A percentile compares a stretch with the other conserved stretches of the same genome.
These are phyloP conservation scores for Pheosia gnoma DNA, from an alignment of 2,888 invertebrate species.

Conservation along the genomic window DNA sequence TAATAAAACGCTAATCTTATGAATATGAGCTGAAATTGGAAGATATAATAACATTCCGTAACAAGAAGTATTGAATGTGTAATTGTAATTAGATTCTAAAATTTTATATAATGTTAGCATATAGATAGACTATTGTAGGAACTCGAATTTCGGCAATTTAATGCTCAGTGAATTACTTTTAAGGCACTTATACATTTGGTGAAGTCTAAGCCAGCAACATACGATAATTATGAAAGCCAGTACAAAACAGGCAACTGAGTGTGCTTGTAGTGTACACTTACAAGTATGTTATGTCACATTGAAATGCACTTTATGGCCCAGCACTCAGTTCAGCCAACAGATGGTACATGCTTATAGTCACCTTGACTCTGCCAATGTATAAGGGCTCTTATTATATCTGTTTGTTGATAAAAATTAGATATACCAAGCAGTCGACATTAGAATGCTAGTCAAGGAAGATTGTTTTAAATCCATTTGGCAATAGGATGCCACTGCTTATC, in stretches of 20 bases:
- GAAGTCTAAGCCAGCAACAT: too few species aligned
- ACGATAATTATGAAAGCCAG: too few species aligned
- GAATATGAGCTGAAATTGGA: constrained; percentile 76
- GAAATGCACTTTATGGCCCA: too few species aligned
- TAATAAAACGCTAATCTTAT: constrained; percentile 77
- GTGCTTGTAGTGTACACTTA: too few species aligned
- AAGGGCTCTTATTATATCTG: too few species aligned
- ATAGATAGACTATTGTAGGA: constrained; percentile 27
- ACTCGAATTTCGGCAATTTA: constrained; percentile 11
- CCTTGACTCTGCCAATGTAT: not conserved
- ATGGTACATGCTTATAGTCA: not conserved
- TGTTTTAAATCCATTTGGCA: too few species aligned
- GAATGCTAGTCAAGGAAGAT: too few species aligned
- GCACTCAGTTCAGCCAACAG: not conserved
- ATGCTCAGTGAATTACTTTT: constrained; percentile 12
- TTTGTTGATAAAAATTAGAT: too few species aligned
- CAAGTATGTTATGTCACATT: too few species aligned
- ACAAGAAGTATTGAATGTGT: constrained; percentile 28
- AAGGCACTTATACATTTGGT: not conserved
- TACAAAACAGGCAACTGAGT: too few species aligned
- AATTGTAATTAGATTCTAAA: constrained; percentile 31
- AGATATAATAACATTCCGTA: constrained; percentile 47
- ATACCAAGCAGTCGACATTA: too few species aligned
- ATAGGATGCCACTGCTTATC: too few species aligned
- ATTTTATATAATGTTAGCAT: constrained; percentile 37